Base-by-base conservation (phyloP, 2,888 invertebrate species). In the Sthenelais limicola region DNA sequence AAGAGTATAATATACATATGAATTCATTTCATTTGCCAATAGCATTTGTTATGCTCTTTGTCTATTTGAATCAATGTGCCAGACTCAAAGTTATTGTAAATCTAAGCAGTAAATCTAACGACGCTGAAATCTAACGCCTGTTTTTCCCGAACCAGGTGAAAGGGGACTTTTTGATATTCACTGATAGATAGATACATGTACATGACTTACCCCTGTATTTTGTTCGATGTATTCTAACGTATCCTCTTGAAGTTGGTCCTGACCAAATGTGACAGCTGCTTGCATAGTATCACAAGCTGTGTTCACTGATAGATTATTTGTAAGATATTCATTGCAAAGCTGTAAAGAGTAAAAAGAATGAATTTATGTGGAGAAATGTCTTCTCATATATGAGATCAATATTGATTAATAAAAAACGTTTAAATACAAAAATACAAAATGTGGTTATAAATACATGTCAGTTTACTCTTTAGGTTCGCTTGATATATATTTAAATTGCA, bases 271-370 rank as follows among this genome's bases (percentile, higher is more conserved):
- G 9, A 85, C 84, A 1, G 85, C 83, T 2, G 85, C 84, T 72
- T 85, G 85, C 77, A 85, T 80, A 68, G 83, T 81, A 66, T 86
- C 86, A 80, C 85, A 84, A 0, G 84, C 85, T 73, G 84, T 84
- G 71, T 79, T 79, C 32, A 81, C 80, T 68, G 80, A 80, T 73
- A 86, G 73, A 67, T 83, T 82, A 30, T 82, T 80, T 33, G 81
- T 79, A 26, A 85, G 74, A 71, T 83, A 85, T 28, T 81, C 81
- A 30, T 80, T 80, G 76, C 84, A 84, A 32, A 86, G 72, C 85
- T 86, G 79, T 15, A 54, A 51, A 5, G 51, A 12, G 18, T 12
- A 12, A 18, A 12, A 12, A 18, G 9, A 43, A 43, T 12, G 43
- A 18, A 18, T 43, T 18, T 43, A 18, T 15, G 43, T 15, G 43